A percentile compares a stretch with the other conserved stretches of the same genome.
phyloP scores from a whole-genome alignment of 2,113 vertebrate species.

The Pangasianodon gigas region DNA sequence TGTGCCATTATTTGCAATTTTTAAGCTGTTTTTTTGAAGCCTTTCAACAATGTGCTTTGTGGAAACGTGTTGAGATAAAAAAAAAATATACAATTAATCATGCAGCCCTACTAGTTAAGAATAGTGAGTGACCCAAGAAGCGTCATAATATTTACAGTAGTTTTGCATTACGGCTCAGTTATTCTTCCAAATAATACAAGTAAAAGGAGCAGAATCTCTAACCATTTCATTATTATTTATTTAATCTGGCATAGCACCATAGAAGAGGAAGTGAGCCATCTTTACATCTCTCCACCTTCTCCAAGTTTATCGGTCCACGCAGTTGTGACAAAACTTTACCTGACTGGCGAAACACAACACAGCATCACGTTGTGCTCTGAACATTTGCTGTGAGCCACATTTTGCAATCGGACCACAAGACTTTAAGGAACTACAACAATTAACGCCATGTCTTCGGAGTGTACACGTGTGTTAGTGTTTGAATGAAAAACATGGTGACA shows the following conservation, averaged over 20 bases:
- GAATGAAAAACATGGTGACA: not conserved
- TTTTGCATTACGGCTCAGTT: not conserved
- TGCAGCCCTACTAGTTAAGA: not conserved
- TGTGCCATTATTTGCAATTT: not conserved
- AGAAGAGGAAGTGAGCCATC: not conserved
- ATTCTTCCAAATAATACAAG: not conserved
- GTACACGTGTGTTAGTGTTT: not conserved
- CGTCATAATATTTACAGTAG: not conserved
- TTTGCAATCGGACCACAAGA: not conserved
- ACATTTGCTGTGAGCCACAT: not conserved
- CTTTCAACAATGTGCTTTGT: not conserved
- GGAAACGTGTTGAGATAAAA: not conserved
- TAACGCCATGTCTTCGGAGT: not conserved
- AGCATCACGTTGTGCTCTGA: not conserved
- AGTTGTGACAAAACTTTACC: not conserved
- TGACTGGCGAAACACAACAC: not conserved
- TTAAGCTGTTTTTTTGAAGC: not conserved
- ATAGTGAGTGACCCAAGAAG: not conserved
- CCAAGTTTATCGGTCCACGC: not conserved
- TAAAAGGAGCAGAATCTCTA: not conserved
- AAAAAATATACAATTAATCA: not conserved
- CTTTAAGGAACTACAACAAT: not conserved
- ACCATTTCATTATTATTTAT: not conserved
- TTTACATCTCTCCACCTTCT: not conserved
- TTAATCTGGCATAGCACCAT: not conserved